Evolutionary conservation across 1,140 invertebrate genomes (phyloP).

Genomic region (Zaprionus gabonicus): DNA sequence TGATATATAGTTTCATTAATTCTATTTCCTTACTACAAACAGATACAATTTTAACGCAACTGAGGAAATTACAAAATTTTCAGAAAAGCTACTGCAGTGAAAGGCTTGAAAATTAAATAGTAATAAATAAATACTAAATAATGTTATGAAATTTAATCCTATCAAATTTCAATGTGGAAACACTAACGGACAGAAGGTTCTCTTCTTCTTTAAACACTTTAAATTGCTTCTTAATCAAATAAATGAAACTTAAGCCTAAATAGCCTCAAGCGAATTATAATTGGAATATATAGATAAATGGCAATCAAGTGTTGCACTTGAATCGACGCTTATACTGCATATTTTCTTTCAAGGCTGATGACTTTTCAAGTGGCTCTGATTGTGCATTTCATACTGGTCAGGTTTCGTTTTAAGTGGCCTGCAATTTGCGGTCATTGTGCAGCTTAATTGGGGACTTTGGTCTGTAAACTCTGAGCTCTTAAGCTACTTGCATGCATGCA

Average conservation of each 20-base stretch:
- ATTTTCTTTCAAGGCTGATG: background rate
- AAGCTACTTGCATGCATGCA: conserved; percentile 13
- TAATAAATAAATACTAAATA: no score
- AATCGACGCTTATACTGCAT: background rate
- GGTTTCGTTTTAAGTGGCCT: conserved; percentile 60
- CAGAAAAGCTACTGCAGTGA: no score
- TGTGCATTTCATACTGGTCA: conserved; percentile 12
- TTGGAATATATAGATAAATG: background rate
- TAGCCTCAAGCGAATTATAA: background rate
- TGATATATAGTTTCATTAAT: no score
- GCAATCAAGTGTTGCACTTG: background rate
- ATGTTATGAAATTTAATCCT: no score
- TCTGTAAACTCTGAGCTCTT: background rate
- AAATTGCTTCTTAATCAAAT: background rate
- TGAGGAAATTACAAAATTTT: no score
- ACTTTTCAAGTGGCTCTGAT: conserved; percentile 17
- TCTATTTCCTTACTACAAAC: no score
- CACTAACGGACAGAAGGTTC: no score
- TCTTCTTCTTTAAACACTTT: background rate
- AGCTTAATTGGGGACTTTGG: conserved; percentile 37
- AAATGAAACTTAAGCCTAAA: background rate
- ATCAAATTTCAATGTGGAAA: no score
- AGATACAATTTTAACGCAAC: no score
- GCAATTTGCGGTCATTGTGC: conserved; percentile 55
- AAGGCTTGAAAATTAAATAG: no score